Percentiles rank a stretch among this genome's conserved stretches.
phyloP scores from a whole-genome alignment of 2,888 invertebrate species.

The Aspidapion aeneum region DNA sequence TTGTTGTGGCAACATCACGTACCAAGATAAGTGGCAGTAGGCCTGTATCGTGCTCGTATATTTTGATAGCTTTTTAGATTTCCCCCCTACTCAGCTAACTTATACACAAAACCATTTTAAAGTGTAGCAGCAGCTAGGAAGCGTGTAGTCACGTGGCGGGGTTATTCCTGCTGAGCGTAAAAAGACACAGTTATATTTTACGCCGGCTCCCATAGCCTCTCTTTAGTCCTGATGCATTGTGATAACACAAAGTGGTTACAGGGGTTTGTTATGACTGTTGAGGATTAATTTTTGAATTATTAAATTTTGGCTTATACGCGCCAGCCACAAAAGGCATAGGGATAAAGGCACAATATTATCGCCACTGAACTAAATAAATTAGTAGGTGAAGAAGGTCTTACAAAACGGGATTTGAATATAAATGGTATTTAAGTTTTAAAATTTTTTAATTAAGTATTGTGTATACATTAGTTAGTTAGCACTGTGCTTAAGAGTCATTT shows the following conservation, averaged over 20 bases:
- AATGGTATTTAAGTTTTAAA: too few relatives aligned
- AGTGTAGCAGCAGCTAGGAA: not conserved
- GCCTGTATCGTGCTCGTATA: not conserved
- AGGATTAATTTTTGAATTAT: conserved; percentile 44
- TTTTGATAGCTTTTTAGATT: not conserved
- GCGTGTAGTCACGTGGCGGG: conserved; percentile 19
- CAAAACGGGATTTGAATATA: too few relatives aligned
- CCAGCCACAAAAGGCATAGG: too few relatives aligned
- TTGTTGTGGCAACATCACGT: not conserved
- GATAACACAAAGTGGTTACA: conserved; percentile 42
- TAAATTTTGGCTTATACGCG: conserved; percentile 32
- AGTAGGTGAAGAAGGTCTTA: too few relatives aligned
- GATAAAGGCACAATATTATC: not conserved
- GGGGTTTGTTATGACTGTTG: conserved; percentile 42
- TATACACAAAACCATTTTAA: not conserved
- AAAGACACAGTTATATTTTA: conserved; percentile 38
- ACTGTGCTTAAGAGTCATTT: too few relatives aligned
- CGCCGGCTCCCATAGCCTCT: too few relatives aligned
- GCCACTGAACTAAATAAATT: not conserved
- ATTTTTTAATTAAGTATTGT: too few relatives aligned
- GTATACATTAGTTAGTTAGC: too few relatives aligned
- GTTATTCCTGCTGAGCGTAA: conserved; percentile 31
- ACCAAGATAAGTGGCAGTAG: not conserved
- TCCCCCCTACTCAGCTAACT: not conserved
- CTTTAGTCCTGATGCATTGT: conserved; percentile 40